phyloP scores from a whole-genome alignment of 2,797 vertebrate species.

The Epinephelus coioides region DNA sequence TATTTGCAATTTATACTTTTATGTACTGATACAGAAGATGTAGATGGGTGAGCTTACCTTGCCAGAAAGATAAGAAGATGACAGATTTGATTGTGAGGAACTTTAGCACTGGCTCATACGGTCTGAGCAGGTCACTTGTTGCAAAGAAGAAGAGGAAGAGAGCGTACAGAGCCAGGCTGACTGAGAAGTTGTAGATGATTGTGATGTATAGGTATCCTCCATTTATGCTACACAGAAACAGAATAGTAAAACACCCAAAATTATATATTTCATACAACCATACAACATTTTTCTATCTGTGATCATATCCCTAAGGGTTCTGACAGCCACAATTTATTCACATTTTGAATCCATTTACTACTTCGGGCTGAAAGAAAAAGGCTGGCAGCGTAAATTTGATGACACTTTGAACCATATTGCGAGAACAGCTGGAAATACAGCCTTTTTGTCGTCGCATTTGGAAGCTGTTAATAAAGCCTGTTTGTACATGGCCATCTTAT shows the following conservation, averaged over 20 bases:
- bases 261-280: not conserved
- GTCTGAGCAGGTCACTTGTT: constrained; percentile 92
- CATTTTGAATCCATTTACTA: constrained; percentile 11
- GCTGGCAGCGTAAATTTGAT: not conserved
- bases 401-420: not conserved
- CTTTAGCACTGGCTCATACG: constrained; percentile 94
- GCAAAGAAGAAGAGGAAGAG: constrained; percentile 97
- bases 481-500: constrained; percentile 8
- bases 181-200: constrained; percentile 96
- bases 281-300: not conserved
- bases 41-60: constrained; percentile 82
- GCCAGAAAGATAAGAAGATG: constrained; percentile 99
- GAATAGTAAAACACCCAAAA: not conserved
- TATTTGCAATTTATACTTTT: not conserved
- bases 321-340: not conserved
- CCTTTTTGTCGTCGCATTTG: constrained; percentile 7
- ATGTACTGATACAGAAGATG: not conserved
- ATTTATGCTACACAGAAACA: constrained; percentile 83
- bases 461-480: constrained; percentile 42
- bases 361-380: constrained; percentile 6
- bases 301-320: not conserved
- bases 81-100: constrained; percentile 98
- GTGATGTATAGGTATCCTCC: constrained; percentile 96
- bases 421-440: constrained; percentile 5
- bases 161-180: constrained; percentile 94